These are phyloP conservation scores for Mirounga angustirostris DNA, from an alignment of 2,113 vertebrate genomes.

Conservation along the genomic window DNA sequence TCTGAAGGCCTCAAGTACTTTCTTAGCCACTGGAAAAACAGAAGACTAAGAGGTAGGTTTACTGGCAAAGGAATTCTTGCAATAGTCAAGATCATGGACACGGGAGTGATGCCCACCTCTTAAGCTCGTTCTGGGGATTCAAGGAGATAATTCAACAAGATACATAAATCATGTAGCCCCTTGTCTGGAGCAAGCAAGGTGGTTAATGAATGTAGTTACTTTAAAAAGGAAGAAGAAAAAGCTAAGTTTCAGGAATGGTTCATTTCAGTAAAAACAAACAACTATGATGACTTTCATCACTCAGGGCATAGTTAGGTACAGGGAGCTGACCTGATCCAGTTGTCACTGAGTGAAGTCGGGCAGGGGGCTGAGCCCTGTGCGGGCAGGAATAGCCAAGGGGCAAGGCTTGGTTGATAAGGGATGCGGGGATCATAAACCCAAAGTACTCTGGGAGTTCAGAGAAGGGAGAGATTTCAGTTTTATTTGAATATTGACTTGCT, in stretches of 20 bases:
- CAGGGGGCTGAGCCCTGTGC: neutral
- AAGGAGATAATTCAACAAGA: neutral
- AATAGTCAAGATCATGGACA: neutral
- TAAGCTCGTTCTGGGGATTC: neutral
- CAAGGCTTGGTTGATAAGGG: neutral
- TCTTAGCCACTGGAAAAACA: neutral
- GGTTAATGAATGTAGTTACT: neutral
- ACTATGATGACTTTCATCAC: neutral
- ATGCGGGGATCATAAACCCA: neutral
- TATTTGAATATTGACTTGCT: constrained; percentile 72
- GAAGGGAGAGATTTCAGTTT: constrained; percentile 70
- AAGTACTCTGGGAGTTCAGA: neutral
- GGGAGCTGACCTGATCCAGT: neutral
- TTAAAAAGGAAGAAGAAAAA: constrained; percentile 52
- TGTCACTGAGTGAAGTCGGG: neutral
- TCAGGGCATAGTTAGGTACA: neutral
- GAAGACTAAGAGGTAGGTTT: neutral
- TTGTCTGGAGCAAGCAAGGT: neutral
- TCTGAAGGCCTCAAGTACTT: neutral
- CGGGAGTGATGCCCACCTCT: neutral
- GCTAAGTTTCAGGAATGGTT: neutral
- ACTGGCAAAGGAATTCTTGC: neutral
- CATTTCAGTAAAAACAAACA: constrained; percentile 34
- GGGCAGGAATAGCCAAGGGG: neutral
- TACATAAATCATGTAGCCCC: neutral